phyloP scores from a whole-genome alignment of 2,888 invertebrate species.

The Microdon myrmicae region DNA sequence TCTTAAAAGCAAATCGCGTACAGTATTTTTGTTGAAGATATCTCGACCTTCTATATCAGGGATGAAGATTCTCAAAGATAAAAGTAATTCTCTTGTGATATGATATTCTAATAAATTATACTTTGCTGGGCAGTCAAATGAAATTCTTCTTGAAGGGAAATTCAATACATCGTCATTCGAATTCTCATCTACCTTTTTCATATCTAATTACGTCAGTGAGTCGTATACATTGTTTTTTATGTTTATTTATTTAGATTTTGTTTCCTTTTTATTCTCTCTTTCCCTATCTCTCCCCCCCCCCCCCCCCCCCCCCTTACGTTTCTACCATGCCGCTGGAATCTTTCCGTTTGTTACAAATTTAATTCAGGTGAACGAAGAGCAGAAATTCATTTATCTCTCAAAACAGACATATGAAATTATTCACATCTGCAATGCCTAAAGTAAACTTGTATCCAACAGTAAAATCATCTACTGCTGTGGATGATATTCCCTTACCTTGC shows the following conservation, averaged over 20 bases:
- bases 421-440: conserved; percentile 19
- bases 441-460: conserved; percentile 2
- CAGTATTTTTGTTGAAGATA: too few relatives aligned
- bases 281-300: conserved; percentile 6
- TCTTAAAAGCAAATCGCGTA: too few relatives aligned
- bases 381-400: conserved; percentile 28
- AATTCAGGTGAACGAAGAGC: conserved; percentile 35
- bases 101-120: too few relatives aligned
- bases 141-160: too few relatives aligned
- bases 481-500: neutral
- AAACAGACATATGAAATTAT: conserved; percentile 36
- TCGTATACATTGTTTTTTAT: conserved; percentile 17
- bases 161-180: too few relatives aligned
- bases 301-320: too few relatives aligned
- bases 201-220: conserved; percentile 43
- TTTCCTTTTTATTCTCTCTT: conserved; percentile 12
- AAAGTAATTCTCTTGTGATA: too few relatives aligned
- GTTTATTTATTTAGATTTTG: conserved; percentile 8
- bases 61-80: too few relatives aligned
- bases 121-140: too few relatives aligned
- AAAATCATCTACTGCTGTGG: neutral
- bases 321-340: too few relatives aligned
- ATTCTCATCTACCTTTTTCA: conserved; percentile 31
- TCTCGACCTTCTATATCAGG: too few relatives aligned
- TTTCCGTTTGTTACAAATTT: too few relatives aligned